A percentile compares a stretch with the other conserved stretches of the same genome.
phyloP scores from a whole-genome alignment of 2,888 invertebrate species.

The Leucoma salicis region DNA sequence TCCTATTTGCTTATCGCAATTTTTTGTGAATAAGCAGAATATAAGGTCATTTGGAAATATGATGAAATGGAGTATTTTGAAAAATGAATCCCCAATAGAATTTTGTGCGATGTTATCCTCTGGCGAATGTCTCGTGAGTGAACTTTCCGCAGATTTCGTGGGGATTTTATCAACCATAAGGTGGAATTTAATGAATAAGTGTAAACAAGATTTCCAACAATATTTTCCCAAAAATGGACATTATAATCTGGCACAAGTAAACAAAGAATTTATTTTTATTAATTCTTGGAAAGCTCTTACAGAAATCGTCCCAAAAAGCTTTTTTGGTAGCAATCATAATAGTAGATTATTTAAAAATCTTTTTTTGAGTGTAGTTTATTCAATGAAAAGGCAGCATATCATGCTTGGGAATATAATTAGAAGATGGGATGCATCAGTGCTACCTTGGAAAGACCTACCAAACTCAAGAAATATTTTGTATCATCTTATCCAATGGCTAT shows the following conservation, averaged over 20 bases:
- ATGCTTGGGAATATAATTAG: constrained; percentile 38
- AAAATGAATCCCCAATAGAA: constrained; percentile 28
- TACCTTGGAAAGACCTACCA: constrained; percentile 48
- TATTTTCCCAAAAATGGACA: constrained; percentile 38
- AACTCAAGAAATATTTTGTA: constrained; percentile 36
- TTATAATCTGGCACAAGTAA: constrained; percentile 39
- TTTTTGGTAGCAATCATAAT: constrained; percentile 59
- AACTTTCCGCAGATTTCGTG: constrained; percentile 38
- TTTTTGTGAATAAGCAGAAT: constrained; percentile 70
- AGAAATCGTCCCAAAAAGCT: constrained; percentile 55
- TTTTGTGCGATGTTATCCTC: constrained; percentile 42
- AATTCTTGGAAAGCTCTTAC: constrained; percentile 47
- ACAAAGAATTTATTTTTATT: constrained; percentile 50
- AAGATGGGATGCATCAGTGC: constrained; percentile 55
- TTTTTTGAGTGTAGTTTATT: constrained; percentile 48
- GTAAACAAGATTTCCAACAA: constrained; percentile 55
- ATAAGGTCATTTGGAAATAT: constrained; percentile 60
- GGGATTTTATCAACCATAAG: constrained; percentile 40
- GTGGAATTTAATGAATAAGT: constrained; percentile 44
- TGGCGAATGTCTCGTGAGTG: constrained; percentile 36
- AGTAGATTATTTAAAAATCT: constrained; percentile 54
- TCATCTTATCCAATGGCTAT: constrained; percentile 52
- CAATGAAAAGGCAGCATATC: constrained; percentile 67
- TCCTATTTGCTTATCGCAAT: constrained; percentile 56
- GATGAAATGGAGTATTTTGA: constrained; percentile 47